Conservation (phyloP, 2,113 vertebrate genomes). For the Perca schrenkii region DNA sequence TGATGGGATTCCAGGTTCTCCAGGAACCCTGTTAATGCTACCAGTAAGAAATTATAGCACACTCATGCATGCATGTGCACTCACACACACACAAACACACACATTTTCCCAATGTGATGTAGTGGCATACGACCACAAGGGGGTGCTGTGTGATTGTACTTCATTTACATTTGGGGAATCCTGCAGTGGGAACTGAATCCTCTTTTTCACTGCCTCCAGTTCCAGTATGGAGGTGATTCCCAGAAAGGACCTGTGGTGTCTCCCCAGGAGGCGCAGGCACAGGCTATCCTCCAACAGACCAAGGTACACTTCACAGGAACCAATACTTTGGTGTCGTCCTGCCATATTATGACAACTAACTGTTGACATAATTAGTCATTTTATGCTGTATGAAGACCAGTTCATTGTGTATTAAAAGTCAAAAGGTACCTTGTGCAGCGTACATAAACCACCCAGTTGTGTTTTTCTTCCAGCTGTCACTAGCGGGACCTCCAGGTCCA, state of each 20-base stretch:
- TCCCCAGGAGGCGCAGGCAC: constrained; percentile 92
- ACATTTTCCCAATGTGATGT: constrained; percentile 22
- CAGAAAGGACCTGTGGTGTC: constrained; percentile 89
- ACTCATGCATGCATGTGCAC: background rate
- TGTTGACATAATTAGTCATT: background rate
- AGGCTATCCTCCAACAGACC: constrained; percentile 91
- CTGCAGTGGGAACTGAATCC: constrained; percentile 41
- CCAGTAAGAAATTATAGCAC: constrained; percentile 85
- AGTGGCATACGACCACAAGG: constrained; percentile 77
- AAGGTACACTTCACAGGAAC: constrained; percentile 79
- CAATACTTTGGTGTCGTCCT: background rate
- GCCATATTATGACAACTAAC: background rate
- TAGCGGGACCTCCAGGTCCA: constrained; percentile 90
- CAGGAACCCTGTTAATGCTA: constrained; percentile 92
- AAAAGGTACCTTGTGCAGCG: background rate
- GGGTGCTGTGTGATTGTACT: constrained; percentile 79
- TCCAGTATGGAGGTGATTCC: constrained; percentile 87
- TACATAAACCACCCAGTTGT: constrained; percentile 8
- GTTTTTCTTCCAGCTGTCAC: constrained; percentile 84
- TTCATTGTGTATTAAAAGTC: background rate
- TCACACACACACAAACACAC: background rate
- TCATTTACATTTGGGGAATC: constrained; percentile 56
- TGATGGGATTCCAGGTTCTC: constrained; percentile 89
- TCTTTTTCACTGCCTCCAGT: constrained; percentile 78
- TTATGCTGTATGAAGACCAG: background rate